Conservation (phyloP, 2,797 vertebrate genomes). For the Acipenser oxyrinchus region DNA sequence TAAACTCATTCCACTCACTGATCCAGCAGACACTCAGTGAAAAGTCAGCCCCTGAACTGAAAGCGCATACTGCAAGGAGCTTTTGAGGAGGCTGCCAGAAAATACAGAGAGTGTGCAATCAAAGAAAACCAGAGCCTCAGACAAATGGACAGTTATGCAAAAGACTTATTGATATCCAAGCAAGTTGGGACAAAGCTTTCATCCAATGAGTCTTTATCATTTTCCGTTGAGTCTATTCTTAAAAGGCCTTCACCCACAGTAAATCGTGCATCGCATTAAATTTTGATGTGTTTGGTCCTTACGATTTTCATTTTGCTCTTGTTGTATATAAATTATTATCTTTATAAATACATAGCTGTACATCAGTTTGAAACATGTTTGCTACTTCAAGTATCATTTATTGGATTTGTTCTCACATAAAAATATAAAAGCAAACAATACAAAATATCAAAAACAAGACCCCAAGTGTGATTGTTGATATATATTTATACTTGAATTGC, state of each 20-base stretch:
- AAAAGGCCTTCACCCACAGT: slow-evolving; percentile 73
- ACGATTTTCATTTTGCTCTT: too few species aligned
- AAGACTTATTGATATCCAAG: slow-evolving; percentile 68
- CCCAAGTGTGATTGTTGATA: not conserved
- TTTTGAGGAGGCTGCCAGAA: slow-evolving; percentile 77
- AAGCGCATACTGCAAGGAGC: slow-evolving; percentile 69
- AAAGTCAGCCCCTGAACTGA: slow-evolving; percentile 59
- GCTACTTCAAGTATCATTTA: not conserved
- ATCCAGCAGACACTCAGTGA: slow-evolving; percentile 75
- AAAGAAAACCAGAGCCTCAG: slow-evolving; percentile 67
- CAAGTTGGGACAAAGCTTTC: slow-evolving; percentile 70
- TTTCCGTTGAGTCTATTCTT: slow-evolving; percentile 94
- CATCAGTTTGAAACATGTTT: not conserved
- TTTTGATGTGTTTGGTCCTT: not conserved
- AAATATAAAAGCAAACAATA: not conserved
- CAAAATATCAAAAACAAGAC: not conserved
- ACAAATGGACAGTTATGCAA: slow-evolving; percentile 62
- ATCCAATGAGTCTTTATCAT: slow-evolving; percentile 74
- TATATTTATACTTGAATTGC: slow-evolving; percentile 1
- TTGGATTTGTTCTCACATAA: too few species aligned
- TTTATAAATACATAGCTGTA: not conserved
- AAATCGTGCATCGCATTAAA: slow-evolving; percentile 69
- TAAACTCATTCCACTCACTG: slow-evolving; percentile 75
- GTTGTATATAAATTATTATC: too few species aligned
- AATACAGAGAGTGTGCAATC: slow-evolving; percentile 65